Percentiles rank a stretch among this genome's conserved stretches.
These are phyloP conservation scores for Nylanderia fulva DNA, from an alignment of 1,140 invertebrate species.

Conservation along the genomic window DNA sequence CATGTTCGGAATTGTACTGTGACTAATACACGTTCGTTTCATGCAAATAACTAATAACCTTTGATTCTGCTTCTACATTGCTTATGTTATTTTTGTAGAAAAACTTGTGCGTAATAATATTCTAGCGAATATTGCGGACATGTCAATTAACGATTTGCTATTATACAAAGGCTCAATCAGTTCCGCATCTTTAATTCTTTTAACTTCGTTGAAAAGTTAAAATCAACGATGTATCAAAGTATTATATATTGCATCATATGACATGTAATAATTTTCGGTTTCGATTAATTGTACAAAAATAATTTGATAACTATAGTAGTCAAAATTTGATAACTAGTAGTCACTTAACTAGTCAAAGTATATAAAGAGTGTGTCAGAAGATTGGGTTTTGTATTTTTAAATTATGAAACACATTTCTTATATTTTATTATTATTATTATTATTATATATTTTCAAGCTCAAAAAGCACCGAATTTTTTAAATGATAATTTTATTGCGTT, in stretches of 20 bases:
- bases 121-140: not conserved
- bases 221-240: constrained; percentile 6
- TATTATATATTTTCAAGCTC: not conserved
- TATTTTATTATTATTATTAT: not conserved
- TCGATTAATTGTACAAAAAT: constrained; percentile 8
- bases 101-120: too few relatives aligned
- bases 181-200: constrained; percentile 59
- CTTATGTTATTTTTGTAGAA: not conserved
- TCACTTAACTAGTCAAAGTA: too few relatives aligned
- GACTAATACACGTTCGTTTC: too few relatives aligned
- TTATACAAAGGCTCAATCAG: constrained; percentile 4
- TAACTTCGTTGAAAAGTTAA: constrained; percentile 37
- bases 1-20: not conserved
- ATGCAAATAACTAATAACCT: too few relatives aligned
- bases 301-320: too few relatives aligned
- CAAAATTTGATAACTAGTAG: too few relatives aligned
- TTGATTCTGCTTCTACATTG: not conserved
- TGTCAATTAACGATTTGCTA: not conserved
- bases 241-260: not conserved
- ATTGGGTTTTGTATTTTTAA: not conserved
- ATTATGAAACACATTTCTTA: not conserved
- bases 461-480: not conserved
- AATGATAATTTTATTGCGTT: not conserved
- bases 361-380: not conserved
- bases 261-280: constrained; percentile 6